A percentile compares a stretch with the other conserved stretches of the same genome.
Evolutionary conservation across 2,888 invertebrate species (phyloP).

Genomic region (Drosophila planitibia): DNA sequence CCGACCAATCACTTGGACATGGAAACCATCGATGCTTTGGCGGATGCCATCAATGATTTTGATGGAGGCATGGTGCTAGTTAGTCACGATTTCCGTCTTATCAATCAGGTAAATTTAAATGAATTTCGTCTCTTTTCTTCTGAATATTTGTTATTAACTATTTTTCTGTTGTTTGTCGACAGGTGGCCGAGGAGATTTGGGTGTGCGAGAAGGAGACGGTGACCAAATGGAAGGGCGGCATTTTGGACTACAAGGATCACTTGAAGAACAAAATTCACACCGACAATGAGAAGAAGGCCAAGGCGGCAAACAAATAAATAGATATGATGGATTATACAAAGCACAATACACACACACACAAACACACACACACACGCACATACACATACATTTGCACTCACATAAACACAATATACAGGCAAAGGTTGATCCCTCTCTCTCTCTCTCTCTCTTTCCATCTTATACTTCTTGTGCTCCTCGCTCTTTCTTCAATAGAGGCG

Average conservation of each 20-base stretch:
- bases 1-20: constrained; percentile 98
- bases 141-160: constrained; percentile 1
- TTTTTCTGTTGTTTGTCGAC: constrained; percentile 45
- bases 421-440: constrained; percentile 16
- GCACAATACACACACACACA: constrained; percentile 20
- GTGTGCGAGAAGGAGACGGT: constrained; percentile 98
- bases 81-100: constrained; percentile 99
- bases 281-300: constrained; percentile 81
- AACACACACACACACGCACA: constrained; percentile 22
- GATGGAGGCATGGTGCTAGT: constrained; percentile 99
- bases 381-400: constrained; percentile 12
- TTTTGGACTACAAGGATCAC: constrained; percentile 97
- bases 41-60: constrained; percentile 98
- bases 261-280: constrained; percentile 94
- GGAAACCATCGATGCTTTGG: constrained; percentile 99
- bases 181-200: constrained; percentile 99
- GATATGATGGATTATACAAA: constrained; percentile 12
- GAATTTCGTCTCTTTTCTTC: neutral
- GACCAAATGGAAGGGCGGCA: constrained; percentile 98
- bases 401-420: constrained; percentile 23
- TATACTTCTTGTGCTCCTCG: neutral
- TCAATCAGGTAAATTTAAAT: constrained; percentile 94
- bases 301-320: constrained; percentile 67
- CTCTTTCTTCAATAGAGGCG: constrained; percentile 16
- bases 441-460: neutral